Evolutionary conservation across 1,140 invertebrate genomes (phyloP).

Genomic region (Zaprionus nigranus): DNA sequence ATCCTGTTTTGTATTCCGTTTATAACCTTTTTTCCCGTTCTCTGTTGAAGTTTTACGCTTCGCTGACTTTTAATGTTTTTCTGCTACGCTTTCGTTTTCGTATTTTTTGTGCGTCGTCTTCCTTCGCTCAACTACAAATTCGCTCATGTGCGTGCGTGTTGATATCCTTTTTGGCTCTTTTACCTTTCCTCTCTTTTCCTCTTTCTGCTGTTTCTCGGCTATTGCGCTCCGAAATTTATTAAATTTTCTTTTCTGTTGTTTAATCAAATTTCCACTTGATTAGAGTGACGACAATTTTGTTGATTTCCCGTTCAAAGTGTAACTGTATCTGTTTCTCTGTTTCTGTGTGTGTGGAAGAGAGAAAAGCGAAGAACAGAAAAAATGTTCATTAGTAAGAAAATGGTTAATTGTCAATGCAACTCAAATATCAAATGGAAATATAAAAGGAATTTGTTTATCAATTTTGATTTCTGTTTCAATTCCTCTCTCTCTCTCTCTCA

Average conservation of each 20-base stretch:
- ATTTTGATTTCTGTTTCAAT: neutral
- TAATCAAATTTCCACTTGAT: constrained; percentile 82
- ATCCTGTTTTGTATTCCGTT: constrained; percentile 9
- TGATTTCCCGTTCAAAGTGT: constrained; percentile 68
- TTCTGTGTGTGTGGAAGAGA: constrained; percentile 8
- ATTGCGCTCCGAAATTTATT: constrained; percentile 73
- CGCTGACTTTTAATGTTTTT: constrained; percentile 72
- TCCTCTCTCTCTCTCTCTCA: neutral
- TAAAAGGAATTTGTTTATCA: neutral
- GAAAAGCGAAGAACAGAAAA: constrained; percentile 32
- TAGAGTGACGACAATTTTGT: constrained; percentile 80
- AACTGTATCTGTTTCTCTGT: constrained; percentile 7
- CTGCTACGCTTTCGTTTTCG: constrained; percentile 25
- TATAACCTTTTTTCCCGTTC: constrained; percentile 19
- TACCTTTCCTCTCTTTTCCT: constrained; percentile 47
- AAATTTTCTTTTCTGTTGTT: constrained; percentile 66
- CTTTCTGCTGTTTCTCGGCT: constrained; percentile 30
- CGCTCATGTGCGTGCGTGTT: constrained; percentile 75
- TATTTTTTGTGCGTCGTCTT: neutral
- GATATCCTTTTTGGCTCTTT: constrained; percentile 55
- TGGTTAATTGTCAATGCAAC: neutral
- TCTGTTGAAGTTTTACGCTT: constrained; percentile 64
- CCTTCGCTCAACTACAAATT: constrained; percentile 47
- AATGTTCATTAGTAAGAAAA: constrained; percentile 37
- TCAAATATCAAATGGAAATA: neutral